phyloP scores from a whole-genome alignment of 2,797 vertebrate species.

The Craterocephalus amniculus region DNA sequence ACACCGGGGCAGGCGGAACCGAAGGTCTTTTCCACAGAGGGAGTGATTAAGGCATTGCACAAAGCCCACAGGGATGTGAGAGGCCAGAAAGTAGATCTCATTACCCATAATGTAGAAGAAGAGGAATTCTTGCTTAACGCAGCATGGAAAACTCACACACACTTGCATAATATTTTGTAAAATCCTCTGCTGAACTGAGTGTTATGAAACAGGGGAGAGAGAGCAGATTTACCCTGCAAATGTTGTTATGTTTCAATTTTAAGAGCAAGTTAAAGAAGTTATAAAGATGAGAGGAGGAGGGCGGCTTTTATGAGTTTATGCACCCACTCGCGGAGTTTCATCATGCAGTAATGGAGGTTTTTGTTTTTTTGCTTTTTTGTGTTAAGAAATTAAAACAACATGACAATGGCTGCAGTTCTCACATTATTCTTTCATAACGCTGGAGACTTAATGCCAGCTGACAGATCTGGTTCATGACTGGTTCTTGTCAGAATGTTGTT shows the following conservation, averaged over 20 bases:
- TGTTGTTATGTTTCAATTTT: conserved; percentile 4
- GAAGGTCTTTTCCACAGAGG: conserved; percentile 57
- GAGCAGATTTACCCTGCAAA: conserved; percentile 27
- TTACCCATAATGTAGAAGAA: conserved; percentile 58
- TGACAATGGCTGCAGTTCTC: conserved; percentile 4
- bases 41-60: conserved; percentile 56
- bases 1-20: conserved; percentile 52
- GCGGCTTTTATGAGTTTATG: background rate
- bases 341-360: background rate
- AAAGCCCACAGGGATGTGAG: conserved; percentile 41
- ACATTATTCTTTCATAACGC: conserved; percentile 1
- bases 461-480: conserved; percentile 15
- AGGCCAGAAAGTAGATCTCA: conserved; percentile 58
- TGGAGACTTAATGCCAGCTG: background rate
- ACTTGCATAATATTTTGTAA: conserved; percentile 10
- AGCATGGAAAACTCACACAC: conserved; percentile 25
- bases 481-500: background rate
- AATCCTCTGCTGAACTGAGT: conserved; percentile 22
- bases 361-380: background rate
- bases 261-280: conserved; percentile 1
- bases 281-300: background rate
- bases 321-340: conserved; percentile 4
- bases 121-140: conserved; percentile 27
- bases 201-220: background rate
- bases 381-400: conserved; percentile 5